Conservation (phyloP, 35 echinoderm and acorn worm genomes). For the Apostichopus parvimensis region DNA sequence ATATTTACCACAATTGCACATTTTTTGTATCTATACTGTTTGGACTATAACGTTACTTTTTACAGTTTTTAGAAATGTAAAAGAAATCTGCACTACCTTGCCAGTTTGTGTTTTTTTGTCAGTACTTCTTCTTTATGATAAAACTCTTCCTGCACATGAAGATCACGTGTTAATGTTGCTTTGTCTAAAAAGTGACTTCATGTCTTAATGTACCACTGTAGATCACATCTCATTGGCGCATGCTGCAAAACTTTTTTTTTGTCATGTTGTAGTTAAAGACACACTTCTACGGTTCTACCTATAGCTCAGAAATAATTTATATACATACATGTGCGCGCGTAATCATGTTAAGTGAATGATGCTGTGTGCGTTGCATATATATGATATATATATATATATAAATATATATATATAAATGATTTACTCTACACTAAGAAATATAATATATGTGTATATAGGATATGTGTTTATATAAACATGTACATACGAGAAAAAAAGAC, state of each 20-base stretch:
- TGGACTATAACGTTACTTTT: not conserved
- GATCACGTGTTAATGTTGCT: not conserved
- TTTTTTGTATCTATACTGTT: not conserved
- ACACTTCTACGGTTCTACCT: not conserved
- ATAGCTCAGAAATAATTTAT: conserved; percentile 44
- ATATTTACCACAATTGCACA: not conserved
- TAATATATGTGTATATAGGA: conserved; percentile 64
- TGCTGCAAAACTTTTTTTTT: conserved; percentile 9
- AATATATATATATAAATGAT: conserved; percentile 42
- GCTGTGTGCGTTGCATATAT: conserved; percentile 50
- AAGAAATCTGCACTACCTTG: conserved; percentile 25
- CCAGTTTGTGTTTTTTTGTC: conserved; percentile 6
- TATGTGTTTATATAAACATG: conserved; percentile 62
- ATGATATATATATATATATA: conserved; percentile 55
- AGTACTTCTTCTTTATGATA: conserved; percentile 29
- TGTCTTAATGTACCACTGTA: not conserved
- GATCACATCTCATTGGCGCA: not conserved
- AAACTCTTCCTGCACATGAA: not conserved
- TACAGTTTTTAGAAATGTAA: not conserved
- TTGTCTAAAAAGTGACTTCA: not conserved
- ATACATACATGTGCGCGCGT: conserved; percentile 48
- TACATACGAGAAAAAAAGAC: conserved; percentile 53
- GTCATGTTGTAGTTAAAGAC: not conserved
- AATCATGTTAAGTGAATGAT: conserved; percentile 52
- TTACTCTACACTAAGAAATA: conserved; percentile 49